Base-by-base conservation (phyloP, 2,797 vertebrate species). In the Chaetodon trifasciatus region DNA sequence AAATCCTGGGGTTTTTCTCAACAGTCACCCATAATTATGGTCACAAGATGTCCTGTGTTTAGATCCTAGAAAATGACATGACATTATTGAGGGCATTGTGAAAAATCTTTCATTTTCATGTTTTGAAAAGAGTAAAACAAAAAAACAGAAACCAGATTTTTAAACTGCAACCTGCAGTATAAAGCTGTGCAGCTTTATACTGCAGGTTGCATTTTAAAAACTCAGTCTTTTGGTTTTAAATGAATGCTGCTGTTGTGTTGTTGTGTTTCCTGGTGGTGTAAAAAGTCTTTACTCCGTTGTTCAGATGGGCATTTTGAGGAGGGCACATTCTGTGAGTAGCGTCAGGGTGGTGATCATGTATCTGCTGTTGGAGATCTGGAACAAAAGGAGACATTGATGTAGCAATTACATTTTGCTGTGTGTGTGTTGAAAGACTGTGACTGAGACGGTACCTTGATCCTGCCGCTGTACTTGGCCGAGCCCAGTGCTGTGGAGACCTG, bases 261-360 rank as follows among this genome's bases (percentile, higher is more conserved):
- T 8, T 35, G 5, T 6, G 0, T 68, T 67, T 73, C 46, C 46
- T 61, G 40, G 21, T 35, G 50, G 5, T 3, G 7, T 5, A 35
- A 66, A 35, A 21, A 23, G 55, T 74, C 56, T 49, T 49, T 39
- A 2, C 13, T 13, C 1, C 6, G 35, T 17, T 35, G 1, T 17
- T 95, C 83, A 96, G 66, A 95, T 80, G 15, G 94, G 94, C 91
- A 95, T 96, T 86, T 93, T 96, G n/a, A 94, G 89, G 37, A 96
- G 89, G 35, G 96, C 96, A 4, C 92, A 95, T 91, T 99, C 98
- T 0, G 98, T 99, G 89, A 99, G 95, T n/a, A 99, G 94, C 23
- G 92, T 94, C 89, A 99, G 89, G 65, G 97, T 95, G 70, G 95
- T 94, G 57, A 91, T 91, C 86, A 98, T 89, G 85, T 97, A 96